Evolutionary conservation across 1,140 invertebrate genomes (phyloP).

Genomic region (Lamellibrachia luymesi): DNA sequence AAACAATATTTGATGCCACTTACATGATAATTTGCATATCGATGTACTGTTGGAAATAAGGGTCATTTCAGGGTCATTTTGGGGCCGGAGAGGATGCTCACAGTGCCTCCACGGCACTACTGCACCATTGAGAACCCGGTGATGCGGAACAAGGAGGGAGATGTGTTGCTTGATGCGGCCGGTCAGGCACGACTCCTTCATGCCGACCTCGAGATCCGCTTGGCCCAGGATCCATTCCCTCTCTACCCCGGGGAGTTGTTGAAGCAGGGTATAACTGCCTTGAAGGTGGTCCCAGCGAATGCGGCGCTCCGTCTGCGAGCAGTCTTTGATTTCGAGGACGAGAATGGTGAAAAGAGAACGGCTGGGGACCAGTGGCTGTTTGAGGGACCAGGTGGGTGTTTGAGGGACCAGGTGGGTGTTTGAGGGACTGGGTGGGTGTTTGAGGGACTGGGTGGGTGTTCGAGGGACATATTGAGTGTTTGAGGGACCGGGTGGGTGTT

Average conservation of each 20-base stretch:
- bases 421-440: neutral
- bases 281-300: conserved; percentile 59
- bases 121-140: conserved; percentile 61
- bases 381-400: conserved; percentile 58
- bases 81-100: conserved; percentile 59
- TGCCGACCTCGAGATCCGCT: conserved; percentile 60
- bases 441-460: neutral
- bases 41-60: neutral
- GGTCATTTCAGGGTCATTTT: conserved; percentile 47
- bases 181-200: conserved; percentile 57
- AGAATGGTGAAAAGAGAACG: conserved; percentile 46
- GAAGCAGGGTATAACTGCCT: conserved; percentile 53
- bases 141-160: conserved; percentile 47
- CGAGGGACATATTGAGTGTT: too few species aligned
- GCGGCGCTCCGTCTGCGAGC: conserved; percentile 55
- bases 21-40: too few species aligned
- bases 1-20: too few species aligned
- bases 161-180: conserved; percentile 48
- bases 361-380: conserved; percentile 63
- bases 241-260: conserved; percentile 61
- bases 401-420: neutral
- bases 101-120: conserved; percentile 60
- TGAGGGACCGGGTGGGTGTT: neutral
- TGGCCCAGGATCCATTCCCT: conserved; percentile 62
- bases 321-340: conserved; percentile 57